Conservation (phyloP, 2,888 invertebrate genomes). For the Limnephilus rhombicus region DNA sequence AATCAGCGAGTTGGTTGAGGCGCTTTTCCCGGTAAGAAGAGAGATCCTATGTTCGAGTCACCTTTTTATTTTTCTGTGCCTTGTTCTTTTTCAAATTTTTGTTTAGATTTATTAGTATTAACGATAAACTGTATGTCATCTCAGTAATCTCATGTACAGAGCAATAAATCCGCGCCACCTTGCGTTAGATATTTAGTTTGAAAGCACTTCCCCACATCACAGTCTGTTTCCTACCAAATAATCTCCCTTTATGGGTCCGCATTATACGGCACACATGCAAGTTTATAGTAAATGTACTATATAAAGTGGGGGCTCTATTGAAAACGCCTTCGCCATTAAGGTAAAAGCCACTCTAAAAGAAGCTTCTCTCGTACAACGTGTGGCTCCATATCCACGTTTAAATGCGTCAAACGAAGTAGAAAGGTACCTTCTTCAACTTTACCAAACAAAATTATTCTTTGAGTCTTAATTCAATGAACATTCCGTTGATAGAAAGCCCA, state of each 20-base stretch:
- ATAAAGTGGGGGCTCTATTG: not conserved
- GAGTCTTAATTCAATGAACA: not conserved
- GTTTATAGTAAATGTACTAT: not conserved
- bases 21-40: no score
- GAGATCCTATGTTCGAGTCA: no score
- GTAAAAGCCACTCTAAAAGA: constrained; percentile 1
- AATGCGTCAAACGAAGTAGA: not conserved
- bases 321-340: constrained; percentile 1
- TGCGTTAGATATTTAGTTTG: not conserved
- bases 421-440: not conserved
- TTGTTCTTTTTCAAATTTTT: no score
- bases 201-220: not conserved
- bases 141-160: not conserved
- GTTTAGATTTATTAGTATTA: no score
- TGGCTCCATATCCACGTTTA: not conserved
- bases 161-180: not conserved
- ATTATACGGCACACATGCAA: not conserved
- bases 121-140: not conserved
- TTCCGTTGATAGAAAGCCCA: no score
- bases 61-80: no score
- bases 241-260: not conserved
- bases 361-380: not conserved
- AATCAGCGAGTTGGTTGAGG: no score
- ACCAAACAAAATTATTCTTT: not conserved
- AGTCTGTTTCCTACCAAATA: constrained; percentile 1